phyloP scores from a whole-genome alignment of 2,113 vertebrate species.

The Ophthalmotilapia sp. region DNA sequence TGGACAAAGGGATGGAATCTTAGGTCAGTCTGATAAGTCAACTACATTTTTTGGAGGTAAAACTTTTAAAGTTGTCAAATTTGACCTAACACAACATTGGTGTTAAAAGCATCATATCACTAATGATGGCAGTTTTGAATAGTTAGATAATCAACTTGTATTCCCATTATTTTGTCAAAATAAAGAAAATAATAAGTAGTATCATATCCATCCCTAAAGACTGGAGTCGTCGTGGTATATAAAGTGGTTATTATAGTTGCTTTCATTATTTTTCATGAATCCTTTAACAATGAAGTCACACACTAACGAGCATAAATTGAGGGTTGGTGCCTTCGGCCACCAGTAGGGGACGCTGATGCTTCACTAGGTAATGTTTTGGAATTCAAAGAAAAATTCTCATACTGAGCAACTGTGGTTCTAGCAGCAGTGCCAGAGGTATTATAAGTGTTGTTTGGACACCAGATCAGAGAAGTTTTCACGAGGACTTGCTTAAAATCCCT shows the following conservation, averaged over 20 bases:
- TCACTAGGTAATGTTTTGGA: neutral
- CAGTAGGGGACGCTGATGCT: neutral
- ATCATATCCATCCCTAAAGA: neutral
- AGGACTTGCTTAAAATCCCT: neutral
- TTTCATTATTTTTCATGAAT: neutral
- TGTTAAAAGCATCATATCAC: neutral
- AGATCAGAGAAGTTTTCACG: fast-evolving
- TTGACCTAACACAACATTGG: neutral
- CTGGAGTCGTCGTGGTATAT: neutral
- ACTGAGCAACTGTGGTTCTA: neutral
- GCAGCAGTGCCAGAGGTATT: fast-evolving
- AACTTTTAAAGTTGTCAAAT: neutral
- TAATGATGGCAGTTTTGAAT: neutral
- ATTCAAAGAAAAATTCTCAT: neutral
- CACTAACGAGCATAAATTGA: neutral
- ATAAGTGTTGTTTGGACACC: neutral
- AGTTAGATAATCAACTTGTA: neutral
- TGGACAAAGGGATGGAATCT: neutral
- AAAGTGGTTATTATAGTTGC: neutral
- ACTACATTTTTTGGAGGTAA: neutral
- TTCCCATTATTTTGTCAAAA: neutral
- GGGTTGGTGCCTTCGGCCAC: neutral
- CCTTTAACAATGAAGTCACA: neutral
- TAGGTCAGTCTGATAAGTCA: neutral
- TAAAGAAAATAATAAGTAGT: neutral